These are phyloP conservation scores for Eptesicus fuscus DNA, from an alignment of 2,113 vertebrate genomes.

Conservation along the genomic window DNA sequence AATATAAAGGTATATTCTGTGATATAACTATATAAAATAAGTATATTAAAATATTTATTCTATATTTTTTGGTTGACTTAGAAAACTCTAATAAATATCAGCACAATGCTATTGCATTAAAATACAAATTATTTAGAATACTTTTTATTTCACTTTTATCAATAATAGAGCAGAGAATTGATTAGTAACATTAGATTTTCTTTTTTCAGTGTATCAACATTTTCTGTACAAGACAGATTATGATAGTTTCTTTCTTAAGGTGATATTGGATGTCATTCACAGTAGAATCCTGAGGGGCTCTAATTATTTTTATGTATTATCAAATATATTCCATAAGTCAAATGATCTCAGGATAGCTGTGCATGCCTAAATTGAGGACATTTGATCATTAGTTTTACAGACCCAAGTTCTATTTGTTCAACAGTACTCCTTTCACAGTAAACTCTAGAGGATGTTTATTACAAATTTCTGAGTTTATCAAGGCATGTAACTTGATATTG, in stretches of 20 bases:
- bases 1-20: background rate
- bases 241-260: constrained; percentile 55
- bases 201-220: constrained; percentile 14
- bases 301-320: background rate
- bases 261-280: background rate
- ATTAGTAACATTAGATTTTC: constrained; percentile 23
- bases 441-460: background rate
- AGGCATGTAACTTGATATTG: background rate
- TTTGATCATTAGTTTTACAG: background rate
- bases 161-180: background rate
- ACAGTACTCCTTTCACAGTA: background rate
- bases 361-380: background rate
- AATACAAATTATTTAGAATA: background rate
- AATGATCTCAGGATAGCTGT: background rate
- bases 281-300: background rate
- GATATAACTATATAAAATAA: background rate
- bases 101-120: background rate
- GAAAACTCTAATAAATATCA: background rate
- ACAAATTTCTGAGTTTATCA: background rate
- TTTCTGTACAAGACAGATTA: constrained; percentile 35
- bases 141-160: background rate
- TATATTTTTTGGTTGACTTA: background rate
- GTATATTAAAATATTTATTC: background rate
- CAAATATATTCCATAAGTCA: background rate
- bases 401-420: background rate